A percentile compares a stretch with the other conserved stretches of the same genome.
These are phyloP conservation scores for Sclerurus mexicanus DNA, from an alignment of 2,113 vertebrate species.

Conservation along the genomic window DNA sequence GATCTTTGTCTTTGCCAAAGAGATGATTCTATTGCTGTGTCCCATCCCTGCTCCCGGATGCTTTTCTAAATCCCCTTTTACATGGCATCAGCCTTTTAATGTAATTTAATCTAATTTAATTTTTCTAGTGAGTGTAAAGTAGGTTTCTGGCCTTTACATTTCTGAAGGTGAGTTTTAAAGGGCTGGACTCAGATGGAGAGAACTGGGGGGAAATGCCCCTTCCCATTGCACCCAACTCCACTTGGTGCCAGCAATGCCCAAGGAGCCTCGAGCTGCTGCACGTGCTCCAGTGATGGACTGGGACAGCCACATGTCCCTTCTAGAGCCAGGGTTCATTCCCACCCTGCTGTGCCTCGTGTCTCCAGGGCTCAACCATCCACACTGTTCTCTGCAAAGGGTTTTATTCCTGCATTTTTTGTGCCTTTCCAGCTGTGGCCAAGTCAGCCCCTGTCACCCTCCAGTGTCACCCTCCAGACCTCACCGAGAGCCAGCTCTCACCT, in stretches of 20 bases:
- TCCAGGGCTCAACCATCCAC: fast-evolving
- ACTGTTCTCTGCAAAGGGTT: background rate
- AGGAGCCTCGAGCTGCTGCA: background rate
- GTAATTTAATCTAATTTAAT: background rate
- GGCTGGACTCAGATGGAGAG: background rate
- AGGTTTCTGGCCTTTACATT: background rate
- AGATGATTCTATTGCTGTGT: background rate
- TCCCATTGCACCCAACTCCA: fast-evolving
- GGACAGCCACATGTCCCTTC: fast-evolving
- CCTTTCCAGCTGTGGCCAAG: fast-evolving
- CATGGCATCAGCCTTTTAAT: background rate
- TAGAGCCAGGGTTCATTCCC: fast-evolving
- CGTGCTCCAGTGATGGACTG: background rate
- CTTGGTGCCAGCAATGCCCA: background rate
- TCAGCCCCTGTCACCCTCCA: fast-evolving
- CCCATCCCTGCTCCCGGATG: background rate
- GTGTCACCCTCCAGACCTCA: fast-evolving
- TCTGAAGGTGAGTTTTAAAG: background rate
- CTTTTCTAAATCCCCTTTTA: background rate
- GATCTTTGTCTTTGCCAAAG: background rate
- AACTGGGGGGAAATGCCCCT: background rate
- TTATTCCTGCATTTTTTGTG: background rate
- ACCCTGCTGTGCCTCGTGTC: background rate
- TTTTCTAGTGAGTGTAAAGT: background rate
- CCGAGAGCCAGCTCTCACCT: fast-evolving